Evolutionary conservation across 2,888 invertebrate species (phyloP).

Genomic region (Didymodactylos carnosus): DNA sequence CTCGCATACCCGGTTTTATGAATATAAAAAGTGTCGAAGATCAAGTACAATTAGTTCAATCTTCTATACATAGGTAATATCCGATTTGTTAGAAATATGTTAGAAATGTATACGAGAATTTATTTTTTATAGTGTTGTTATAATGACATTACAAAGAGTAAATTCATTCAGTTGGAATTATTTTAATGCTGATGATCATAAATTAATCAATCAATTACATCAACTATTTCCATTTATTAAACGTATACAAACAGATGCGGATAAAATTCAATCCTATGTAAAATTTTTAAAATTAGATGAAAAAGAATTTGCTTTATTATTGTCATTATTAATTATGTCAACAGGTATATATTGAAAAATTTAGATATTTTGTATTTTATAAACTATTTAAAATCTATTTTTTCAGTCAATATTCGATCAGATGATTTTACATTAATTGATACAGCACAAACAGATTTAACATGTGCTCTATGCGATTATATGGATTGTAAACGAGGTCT

Average conservation of each 20-base stretch:
- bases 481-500: background rate
- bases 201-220: background rate
- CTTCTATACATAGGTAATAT: background rate
- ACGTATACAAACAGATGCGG: background rate
- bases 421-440: background rate
- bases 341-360: background rate
- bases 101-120: no score
- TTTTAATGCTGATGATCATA: conserved; percentile 2
- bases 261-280: conserved; percentile 1
- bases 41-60: background rate
- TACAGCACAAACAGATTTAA: background rate
- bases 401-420: background rate
- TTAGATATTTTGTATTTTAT: no score
- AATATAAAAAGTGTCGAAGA: background rate
- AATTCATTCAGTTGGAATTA: conserved; percentile 1
- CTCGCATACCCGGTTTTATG: background rate
- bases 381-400: no score
- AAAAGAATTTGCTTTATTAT: conserved; percentile 9
- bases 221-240: conserved; percentile 7
- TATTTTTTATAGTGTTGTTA: conserved; percentile 5
- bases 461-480: background rate
- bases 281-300: conserved; percentile 12
- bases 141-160: background rate
- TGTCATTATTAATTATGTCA: conserved; percentile 7
- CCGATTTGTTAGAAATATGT: no score